A percentile compares a stretch with the other conserved stretches of the same genome.
Conservation (phyloP, 2,797 vertebrate genomes). For the Iguana delicatissima region DNA sequence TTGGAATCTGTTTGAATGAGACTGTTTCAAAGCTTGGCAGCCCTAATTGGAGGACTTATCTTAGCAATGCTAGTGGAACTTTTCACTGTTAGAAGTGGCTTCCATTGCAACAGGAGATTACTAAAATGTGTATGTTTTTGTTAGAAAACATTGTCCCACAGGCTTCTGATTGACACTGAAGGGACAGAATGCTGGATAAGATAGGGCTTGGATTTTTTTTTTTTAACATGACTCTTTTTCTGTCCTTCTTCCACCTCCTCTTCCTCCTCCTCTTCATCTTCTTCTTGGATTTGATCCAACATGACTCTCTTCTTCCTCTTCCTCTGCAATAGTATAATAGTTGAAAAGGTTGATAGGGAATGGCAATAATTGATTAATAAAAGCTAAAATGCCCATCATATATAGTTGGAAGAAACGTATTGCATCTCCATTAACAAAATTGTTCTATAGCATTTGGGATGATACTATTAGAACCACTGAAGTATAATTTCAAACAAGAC, state of each 20-base stretch:
- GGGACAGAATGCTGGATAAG: too few relatives aligned
- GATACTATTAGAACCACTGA: background rate
- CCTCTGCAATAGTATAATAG: background rate
- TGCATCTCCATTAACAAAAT: background rate
- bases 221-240: too few relatives aligned
- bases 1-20: background rate
- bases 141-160: background rate
- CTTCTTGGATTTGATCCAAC: too few relatives aligned
- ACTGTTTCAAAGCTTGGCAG: background rate
- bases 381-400: background rate
- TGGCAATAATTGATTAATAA: background rate
- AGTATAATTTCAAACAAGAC: too few relatives aligned
- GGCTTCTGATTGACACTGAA: too few relatives aligned
- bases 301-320: too few relatives aligned
- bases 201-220: too few relatives aligned
- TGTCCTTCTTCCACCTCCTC: too few relatives aligned
- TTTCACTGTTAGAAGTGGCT: background rate
- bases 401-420: background rate
- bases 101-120: background rate
- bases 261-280: too few relatives aligned
- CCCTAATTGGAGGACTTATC: background rate
- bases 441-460: background rate
- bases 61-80: background rate
- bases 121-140: background rate
- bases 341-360: background rate